phyloP scores from a whole-genome alignment of 2,888 invertebrate genomes.

The Pterobdella sp. region DNA sequence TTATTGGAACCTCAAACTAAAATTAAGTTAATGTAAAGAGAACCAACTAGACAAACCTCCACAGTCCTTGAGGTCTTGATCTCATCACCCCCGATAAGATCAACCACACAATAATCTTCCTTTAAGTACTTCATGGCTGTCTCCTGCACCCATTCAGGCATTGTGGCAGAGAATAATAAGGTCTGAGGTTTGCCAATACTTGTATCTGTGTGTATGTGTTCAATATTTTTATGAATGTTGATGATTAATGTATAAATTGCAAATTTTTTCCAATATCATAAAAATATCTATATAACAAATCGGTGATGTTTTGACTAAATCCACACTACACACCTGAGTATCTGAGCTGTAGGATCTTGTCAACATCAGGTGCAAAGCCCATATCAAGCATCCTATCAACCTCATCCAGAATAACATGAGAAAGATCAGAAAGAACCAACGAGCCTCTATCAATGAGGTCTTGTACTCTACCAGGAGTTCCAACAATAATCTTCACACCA shows the following conservation, averaged over 20 bases:
- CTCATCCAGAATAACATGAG: constrained; percentile 48
- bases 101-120: constrained; percentile 40
- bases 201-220: no score
- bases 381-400: constrained; percentile 50
- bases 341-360: constrained; percentile 43
- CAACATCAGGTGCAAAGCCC: constrained; percentile 48
- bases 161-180: constrained; percentile 48
- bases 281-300: no score
- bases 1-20: neutral
- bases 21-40: neutral
- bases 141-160: constrained; percentile 46
- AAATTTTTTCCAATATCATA: no score
- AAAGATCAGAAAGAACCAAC: constrained; percentile 40
- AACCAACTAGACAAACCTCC: constrained; percentile 39
- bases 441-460: constrained; percentile 44
- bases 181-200: constrained; percentile 44
- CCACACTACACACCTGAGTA: constrained; percentile 39
- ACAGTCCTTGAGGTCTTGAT: constrained; percentile 44
- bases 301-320: no score
- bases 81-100: constrained; percentile 42
- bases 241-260: no score
- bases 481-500: constrained; percentile 48
- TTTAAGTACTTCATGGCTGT: constrained; percentile 45
- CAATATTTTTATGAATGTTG: no score
- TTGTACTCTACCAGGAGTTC: constrained; percentile 47